phyloP scores from a whole-genome alignment of 2,113 vertebrate species.

The Taxidea taxus region DNA sequence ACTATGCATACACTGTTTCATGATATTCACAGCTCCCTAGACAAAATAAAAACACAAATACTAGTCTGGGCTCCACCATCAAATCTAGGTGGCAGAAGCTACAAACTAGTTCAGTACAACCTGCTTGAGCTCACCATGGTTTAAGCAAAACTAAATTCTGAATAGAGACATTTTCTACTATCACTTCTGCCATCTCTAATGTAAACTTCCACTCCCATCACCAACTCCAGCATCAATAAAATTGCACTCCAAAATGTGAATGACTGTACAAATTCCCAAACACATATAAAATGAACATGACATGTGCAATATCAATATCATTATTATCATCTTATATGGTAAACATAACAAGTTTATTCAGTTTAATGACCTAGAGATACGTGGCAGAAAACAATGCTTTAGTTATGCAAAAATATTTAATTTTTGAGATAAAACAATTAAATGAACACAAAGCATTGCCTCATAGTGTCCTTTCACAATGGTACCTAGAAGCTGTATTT shows the following conservation, averaged over 20 bases:
- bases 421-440: background rate
- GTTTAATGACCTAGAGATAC: background rate
- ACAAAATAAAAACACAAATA: background rate
- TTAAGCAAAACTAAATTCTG: background rate
- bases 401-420: background rate
- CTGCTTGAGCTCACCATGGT: background rate
- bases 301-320: background rate
- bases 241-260: background rate
- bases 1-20: background rate
- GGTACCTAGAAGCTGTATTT: background rate
- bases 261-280: background rate
- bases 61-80: background rate
- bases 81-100: background rate
- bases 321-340: background rate
- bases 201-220: background rate
- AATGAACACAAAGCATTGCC: background rate
- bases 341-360: background rate
- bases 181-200: background rate
- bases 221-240: background rate
- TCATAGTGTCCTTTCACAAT: background rate
- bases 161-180: background rate
- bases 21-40: background rate
- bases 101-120: background rate
- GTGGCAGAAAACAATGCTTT: background rate
- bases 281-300: background rate